Evolutionary conservation across 2,797 vertebrate genomes (phyloP), one percentile per base, ranked within the genome.

Genomic region (Meda fulgida): DNA sequence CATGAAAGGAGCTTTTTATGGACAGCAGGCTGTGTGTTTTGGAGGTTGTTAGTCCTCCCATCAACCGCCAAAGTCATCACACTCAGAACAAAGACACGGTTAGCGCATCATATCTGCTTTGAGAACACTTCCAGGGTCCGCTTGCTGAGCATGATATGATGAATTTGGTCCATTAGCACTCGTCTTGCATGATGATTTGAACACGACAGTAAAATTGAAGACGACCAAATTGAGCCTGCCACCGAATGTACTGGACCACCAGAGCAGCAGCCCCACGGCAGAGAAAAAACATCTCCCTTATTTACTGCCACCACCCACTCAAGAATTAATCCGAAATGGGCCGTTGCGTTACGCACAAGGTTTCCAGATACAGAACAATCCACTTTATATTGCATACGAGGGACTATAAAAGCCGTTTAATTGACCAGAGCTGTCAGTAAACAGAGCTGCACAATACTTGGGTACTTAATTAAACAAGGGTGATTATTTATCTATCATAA

Each of bases 41-140:
- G 86, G 85, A 90, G 89, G 46, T 84, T 85, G 82, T 81, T 2
- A 76, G 72, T 81, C 82, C 70, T 78, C 31, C 76, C 36, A 70
- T 83, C 70, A 71, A 63, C 65, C 58, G 87, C 88, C 87, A 90
- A 90, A 87, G 80, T 85, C 80, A 89, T 88, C 89, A 89, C 80
- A 88, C 77, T 71, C 58, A 85, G 87, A 85, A 90, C 88, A 88
- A 88, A 89, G 87, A 66, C 55, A 78, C 34, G 36, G 48, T 60
- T 63, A 73, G 38, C 7, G 3, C 11, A 8, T 38, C 51, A 82
- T 46, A 65, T 75, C 36, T 83, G 70, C 80, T 75, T 73, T 83
- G 21, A 65, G 40, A 51, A 65, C 40, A 65, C 36, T n/a, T 73
- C 70, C 14, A 60, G 21, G 63, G 19, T 73, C 29, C 5, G 16